phyloP scores from a whole-genome alignment of 2,888 invertebrate species.

The Phania funesta region DNA sequence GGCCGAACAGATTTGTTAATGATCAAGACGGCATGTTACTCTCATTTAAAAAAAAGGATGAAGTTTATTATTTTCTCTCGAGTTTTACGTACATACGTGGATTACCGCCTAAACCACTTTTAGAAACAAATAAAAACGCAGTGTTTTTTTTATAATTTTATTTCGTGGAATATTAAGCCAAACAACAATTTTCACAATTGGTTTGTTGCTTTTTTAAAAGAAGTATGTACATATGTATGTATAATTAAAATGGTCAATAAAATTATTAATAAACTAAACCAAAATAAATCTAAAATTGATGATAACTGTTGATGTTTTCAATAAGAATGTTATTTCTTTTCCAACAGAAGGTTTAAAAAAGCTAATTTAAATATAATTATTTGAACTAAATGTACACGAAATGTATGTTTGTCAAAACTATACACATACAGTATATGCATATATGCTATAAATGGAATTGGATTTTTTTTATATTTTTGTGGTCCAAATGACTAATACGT shows the following conservation, averaged over 20 bases:
- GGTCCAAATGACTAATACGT: constrained; percentile 43
- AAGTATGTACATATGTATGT: not conserved
- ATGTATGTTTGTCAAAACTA: constrained; percentile 35
- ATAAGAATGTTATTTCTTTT: constrained; percentile 20
- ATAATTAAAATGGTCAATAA: constrained; percentile 9
- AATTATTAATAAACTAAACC: constrained; percentile 30
- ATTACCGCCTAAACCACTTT: not conserved
- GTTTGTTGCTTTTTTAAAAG: constrained; percentile 21
- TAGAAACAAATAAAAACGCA: constrained; percentile 18
- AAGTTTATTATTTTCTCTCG: too few relatives aligned
- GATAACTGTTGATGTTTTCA: not conserved
- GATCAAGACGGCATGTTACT: too few relatives aligned
- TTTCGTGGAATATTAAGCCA: constrained; percentile 40
- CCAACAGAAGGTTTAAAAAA: not conserved
- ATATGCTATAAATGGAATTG: constrained; percentile 26
- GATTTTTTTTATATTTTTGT: not conserved
- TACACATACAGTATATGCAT: constrained; percentile 39
- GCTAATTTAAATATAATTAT: constrained; percentile 13
- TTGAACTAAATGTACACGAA: constrained; percentile 25
- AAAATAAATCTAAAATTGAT: constrained; percentile 25
- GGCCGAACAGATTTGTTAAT: too few relatives aligned
- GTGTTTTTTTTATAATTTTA: constrained; percentile 27
- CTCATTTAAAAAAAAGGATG: too few relatives aligned
- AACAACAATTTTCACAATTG: constrained; percentile 40
- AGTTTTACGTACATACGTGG: too few relatives aligned